phyloP scores from a whole-genome alignment of 2,888 invertebrate genomes.

The Nemurella pictetii region DNA sequence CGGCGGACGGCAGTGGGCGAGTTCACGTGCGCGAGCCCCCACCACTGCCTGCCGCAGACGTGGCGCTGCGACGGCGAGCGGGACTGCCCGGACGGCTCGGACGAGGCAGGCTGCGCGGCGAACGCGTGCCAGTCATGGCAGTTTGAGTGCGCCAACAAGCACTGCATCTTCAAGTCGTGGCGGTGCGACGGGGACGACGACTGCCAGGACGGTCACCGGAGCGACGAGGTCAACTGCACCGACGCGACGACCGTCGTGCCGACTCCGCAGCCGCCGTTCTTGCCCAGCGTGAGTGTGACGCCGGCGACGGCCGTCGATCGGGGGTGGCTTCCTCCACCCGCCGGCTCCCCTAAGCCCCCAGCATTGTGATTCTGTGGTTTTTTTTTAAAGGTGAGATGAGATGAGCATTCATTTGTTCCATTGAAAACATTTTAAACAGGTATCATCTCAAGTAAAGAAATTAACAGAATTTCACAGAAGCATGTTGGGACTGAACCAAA shows the following conservation, averaged over 20 bases:
- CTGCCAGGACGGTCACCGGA: conserved; percentile 66
- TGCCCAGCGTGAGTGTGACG: conserved; percentile 44
- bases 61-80: conserved; percentile 58
- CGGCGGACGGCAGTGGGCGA: conserved; percentile 49
- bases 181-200: conserved; percentile 81
- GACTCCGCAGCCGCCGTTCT: conserved; percentile 48
- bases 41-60: conserved; percentile 49
- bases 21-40: conserved; percentile 46
- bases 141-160: conserved; percentile 45
- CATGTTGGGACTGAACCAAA: no score
- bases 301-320: no score
- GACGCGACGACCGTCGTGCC: conserved; percentile 54
- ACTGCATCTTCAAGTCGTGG: conserved; percentile 63
- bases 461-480: no score
- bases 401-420: not conserved
- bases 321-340: not conserved
- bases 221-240: conserved; percentile 74
- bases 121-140: conserved; percentile 49
- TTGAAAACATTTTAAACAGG: no score
- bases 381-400: not conserved
- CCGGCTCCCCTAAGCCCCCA: not conserved
- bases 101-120: conserved; percentile 53
- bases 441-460: no score
- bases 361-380: not conserved
- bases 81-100: conserved; percentile 55